A percentile compares a stretch with the other conserved stretches of the same genome.
Conservation (phyloP, 2,888 invertebrate genomes). For the Metalampra italica region DNA sequence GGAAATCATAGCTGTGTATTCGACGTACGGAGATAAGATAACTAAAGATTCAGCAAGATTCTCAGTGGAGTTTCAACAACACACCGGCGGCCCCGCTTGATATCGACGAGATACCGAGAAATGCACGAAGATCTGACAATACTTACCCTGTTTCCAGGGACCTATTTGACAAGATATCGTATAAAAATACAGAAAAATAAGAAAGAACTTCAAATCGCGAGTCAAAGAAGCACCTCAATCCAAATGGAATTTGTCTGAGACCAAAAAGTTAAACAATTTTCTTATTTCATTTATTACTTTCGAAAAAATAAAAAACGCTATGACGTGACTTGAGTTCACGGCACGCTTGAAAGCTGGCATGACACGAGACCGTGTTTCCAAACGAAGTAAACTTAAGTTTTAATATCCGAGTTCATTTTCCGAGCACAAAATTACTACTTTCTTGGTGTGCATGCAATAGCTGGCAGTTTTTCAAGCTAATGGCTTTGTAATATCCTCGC, state of each 20-base stretch:
- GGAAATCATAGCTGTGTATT: no score
- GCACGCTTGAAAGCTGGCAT: constrained; percentile 1
- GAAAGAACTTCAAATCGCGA: no score
- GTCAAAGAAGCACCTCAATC: no score
- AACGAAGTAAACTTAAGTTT: constrained; percentile 1
- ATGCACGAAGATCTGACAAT: no score
- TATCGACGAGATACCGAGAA: no score
- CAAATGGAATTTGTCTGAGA: no score
- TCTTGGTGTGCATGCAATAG: constrained; percentile 19
- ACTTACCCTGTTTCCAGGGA: no score
- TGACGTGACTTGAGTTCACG: constrained; percentile 2
- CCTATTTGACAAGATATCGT: no score
- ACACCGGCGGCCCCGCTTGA: no score
- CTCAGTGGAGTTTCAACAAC: neutral
- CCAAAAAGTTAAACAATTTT: no score
- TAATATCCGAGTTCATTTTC: constrained; percentile 1
- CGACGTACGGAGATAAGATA: constrained; percentile 1
- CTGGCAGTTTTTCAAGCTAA: constrained; percentile 37
- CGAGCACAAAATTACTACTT: constrained; percentile 12
- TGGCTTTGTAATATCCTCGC: constrained; percentile 45
- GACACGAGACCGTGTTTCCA: constrained; percentile 1
- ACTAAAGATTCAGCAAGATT: neutral
- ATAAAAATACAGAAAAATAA: no score
- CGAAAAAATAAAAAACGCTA: neutral
- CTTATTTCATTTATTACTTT: neutral